Conservation (phyloP, 1,140 invertebrate species). For the Pygmarrhopalites habei region DNA sequence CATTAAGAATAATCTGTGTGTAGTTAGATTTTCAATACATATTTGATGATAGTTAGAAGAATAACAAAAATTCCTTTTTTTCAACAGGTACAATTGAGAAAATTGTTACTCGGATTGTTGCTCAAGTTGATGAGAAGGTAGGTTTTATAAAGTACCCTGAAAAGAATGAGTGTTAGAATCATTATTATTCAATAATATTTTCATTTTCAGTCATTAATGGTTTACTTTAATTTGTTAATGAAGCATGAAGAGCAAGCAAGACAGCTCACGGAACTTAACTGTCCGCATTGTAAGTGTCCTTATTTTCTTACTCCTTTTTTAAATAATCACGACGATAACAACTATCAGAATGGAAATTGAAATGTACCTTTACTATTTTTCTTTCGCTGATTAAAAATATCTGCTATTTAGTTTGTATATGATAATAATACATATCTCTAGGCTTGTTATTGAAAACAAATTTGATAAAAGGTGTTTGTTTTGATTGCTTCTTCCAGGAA, state of each 20-base stretch:
- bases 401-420: background rate
- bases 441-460: background rate
- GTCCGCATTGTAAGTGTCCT: conserved; percentile 2
- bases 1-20: no score
- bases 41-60: no score
- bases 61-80: no score
- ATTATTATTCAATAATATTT: no score
- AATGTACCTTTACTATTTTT: background rate
- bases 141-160: no score
- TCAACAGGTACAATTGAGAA: no score
- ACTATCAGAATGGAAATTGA: background rate
- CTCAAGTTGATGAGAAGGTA: conserved; percentile 18
- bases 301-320: no score
- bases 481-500: background rate
- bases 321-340: background rate
- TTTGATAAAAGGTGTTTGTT: background rate
- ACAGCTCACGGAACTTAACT: background rate
- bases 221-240: no score
- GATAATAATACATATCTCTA: background rate
- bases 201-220: no score
- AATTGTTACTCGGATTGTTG: conserved; percentile 4
- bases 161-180: no score
- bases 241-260: background rate
- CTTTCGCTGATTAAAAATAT: background rate
- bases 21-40: no score